These are phyloP conservation scores for Thereva nobilitata DNA, from an alignment of 2,888 invertebrate genomes.

Conservation along the genomic window DNA sequence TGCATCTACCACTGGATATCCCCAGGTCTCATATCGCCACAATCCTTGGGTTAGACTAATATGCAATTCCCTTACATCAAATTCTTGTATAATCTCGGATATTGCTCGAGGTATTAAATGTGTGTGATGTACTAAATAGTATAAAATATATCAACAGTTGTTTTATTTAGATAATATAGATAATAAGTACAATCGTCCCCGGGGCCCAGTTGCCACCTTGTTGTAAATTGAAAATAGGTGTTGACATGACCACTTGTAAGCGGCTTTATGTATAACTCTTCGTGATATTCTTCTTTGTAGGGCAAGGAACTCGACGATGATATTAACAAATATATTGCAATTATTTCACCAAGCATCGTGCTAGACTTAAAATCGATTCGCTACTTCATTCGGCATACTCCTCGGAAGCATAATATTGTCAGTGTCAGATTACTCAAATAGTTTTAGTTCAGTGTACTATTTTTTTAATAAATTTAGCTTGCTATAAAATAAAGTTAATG, in stretches of 20 bases:
- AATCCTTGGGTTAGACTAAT: slow-evolving; percentile 90
- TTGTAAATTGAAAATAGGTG: slow-evolving; percentile 89
- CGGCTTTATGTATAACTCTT: slow-evolving; percentile 87
- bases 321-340: not conserved
- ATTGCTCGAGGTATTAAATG: slow-evolving; percentile 86
- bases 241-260: slow-evolving; percentile 82
- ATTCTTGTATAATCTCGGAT: slow-evolving; percentile 82
- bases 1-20: slow-evolving; percentile 86
- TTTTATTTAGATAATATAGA: not conserved
- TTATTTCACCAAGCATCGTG: no score
- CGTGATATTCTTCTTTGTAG: slow-evolving; percentile 73
- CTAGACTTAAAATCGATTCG: no score
- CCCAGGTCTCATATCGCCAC: slow-evolving; percentile 94
- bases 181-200: slow-evolving; percentile 65
- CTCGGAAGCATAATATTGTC: no score
- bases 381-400: no score
- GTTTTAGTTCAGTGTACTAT: no score
- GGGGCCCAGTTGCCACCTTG: slow-evolving; percentile 69
- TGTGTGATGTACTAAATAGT: slow-evolving; percentile 73
- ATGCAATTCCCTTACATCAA: slow-evolving; percentile 87
- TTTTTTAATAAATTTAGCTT: no score
- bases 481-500: no score
- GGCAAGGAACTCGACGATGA: slow-evolving; percentile 39
- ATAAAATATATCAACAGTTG: not conserved
- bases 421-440: no score